Evolutionary conservation across 2,113 vertebrate genomes (phyloP).

Genomic region (Apodemus sylvaticus): DNA sequence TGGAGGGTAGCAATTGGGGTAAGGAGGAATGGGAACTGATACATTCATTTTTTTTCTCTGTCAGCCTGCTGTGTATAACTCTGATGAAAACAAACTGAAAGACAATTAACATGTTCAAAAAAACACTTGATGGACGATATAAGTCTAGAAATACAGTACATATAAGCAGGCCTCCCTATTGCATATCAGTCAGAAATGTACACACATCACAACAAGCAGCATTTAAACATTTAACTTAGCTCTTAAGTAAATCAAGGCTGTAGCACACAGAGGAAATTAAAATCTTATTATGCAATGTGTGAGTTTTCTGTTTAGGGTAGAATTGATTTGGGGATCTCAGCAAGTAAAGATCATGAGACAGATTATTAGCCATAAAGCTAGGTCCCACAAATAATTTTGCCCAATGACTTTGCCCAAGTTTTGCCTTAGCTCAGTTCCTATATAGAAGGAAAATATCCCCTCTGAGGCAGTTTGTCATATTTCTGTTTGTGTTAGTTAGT

Average conservation of each 20-base stretch:
- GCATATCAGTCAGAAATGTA: neutral
- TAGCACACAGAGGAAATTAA: neutral
- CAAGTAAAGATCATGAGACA: neutral
- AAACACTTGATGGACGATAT: neutral
- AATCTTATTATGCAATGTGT: neutral
- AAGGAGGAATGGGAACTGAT: neutral
- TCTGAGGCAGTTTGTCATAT: neutral
- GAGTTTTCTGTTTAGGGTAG: neutral
- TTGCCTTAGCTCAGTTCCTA: neutral
- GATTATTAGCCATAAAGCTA: neutral
- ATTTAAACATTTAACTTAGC: neutral
- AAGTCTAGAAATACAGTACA: neutral
- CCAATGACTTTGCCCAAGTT: neutral
- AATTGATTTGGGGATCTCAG: neutral
- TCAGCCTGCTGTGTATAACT: neutral
- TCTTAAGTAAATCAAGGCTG: neutral
- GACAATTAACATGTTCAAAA: neutral
- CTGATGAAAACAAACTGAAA: neutral
- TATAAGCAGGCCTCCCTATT: neutral
- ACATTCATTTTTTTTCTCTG: neutral
- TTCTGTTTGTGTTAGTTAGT: neutral
- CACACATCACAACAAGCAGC: neutral
- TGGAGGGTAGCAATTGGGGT: neutral
- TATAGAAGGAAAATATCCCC: neutral
- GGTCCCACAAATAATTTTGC: neutral